These are phyloP conservation scores for Malurus cyaneus DNA, from an alignment of 2,113 vertebrate species.

Conservation along the genomic window DNA sequence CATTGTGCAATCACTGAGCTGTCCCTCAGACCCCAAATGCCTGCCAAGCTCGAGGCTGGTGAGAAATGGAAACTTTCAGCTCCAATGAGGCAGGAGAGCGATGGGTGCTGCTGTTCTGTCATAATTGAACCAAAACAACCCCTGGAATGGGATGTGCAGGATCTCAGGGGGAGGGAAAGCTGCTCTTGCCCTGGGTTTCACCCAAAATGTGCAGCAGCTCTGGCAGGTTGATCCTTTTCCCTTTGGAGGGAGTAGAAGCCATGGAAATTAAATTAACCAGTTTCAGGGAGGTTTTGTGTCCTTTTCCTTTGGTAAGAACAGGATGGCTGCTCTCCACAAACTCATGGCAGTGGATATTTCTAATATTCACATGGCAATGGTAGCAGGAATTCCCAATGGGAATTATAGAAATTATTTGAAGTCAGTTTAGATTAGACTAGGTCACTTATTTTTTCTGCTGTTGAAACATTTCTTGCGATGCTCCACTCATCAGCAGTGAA, in stretches of 20 bases:
- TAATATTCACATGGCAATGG: background rate
- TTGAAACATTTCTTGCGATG: background rate
- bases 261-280: background rate
- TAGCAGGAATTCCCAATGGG: background rate
- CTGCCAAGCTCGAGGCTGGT: background rate
- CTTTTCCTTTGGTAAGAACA: background rate
- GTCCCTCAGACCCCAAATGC: background rate
- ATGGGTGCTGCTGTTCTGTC: background rate
- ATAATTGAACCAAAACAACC: fast-evolving
- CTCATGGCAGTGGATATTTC: background rate
- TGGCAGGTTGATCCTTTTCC: background rate
- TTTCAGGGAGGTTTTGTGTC: background rate
- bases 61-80: background rate
- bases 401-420: background rate
- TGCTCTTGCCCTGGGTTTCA: background rate
- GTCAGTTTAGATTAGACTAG: background rate
- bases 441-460: background rate
- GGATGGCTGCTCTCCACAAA: background rate
- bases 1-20: fast-evolving
- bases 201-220: background rate
- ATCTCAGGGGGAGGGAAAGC: background rate
- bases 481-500: background rate
- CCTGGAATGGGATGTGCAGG: background rate
- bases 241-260: background rate
- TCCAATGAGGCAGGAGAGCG: background rate